Base-by-base conservation (phyloP, 2,113 vertebrate species). In the Acanthochromis polyacanthus region DNA sequence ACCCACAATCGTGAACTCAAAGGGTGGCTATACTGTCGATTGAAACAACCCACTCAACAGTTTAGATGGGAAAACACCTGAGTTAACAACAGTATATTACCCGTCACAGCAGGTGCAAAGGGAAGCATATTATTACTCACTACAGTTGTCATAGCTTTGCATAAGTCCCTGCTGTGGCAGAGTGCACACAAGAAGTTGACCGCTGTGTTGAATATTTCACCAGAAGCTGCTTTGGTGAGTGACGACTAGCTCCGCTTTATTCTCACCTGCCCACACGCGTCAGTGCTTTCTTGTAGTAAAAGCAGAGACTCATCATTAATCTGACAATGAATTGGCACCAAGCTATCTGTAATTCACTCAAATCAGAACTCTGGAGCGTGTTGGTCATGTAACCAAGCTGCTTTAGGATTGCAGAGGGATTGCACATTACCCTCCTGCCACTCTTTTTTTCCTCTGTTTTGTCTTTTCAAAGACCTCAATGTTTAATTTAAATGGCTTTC, bases 21-120 rank as follows among this genome's bases (percentile, higher is more conserved):
- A 74, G 65, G 56, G 71, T 10, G 53, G 50, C 60, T 61, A 36
- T 36, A 11, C 32, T 69, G 51, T 62, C 45, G 73, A 84, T 23
- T 50, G 62, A 75, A 84, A 77, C 77, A 70, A 74, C 81, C 82
- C 67, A 85, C 81, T 88, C 81, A 60, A 71, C 30, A 48, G 60
- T 77, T 76, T 65, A 43, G 57, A 78, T 22, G 67, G 83, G 72
- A 81, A 84, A 88, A 81, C 71, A 80, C 81, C 73, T 86, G 71
- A 76, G 62, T 70, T 68, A 53, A 55, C 68, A 57, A 51, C 20
- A 40, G 22, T 60, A 22, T 51, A 61, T 67, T 70, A 82, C 75
- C 55, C 76, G 58, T 58, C 62, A 22, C 66, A 58, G 58, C 22
- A 36, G 46, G 56, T 46, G 50, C 69, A 63, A 38, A 77, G 61